These are phyloP conservation scores for Eriocheir sinensis DNA, from an alignment of 1,140 invertebrate genomes.

Conservation along the genomic window DNA sequence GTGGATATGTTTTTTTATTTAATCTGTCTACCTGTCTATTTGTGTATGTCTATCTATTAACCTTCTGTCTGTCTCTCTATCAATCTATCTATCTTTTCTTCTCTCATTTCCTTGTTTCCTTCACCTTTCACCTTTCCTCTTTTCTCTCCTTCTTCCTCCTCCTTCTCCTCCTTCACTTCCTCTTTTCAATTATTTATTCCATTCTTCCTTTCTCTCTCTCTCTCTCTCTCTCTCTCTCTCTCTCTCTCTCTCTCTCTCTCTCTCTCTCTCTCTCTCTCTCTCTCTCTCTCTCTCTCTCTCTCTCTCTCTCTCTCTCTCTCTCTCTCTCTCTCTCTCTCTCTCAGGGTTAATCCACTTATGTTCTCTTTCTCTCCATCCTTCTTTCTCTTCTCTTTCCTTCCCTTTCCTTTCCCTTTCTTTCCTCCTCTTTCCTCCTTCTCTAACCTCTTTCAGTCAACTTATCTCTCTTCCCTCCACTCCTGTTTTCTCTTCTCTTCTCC, in stretches of 20 bases:
- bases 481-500: no score
- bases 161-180: neutral
- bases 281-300: slow-evolving; percentile 14
- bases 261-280: slow-evolving; percentile 13
- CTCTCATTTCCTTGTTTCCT: no score
- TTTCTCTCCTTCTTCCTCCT: slow-evolving; percentile 15
- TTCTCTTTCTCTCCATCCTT: neutral
- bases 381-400: neutral
- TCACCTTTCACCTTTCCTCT: no score
- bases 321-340: slow-evolving; percentile 32
- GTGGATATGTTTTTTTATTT: no score
- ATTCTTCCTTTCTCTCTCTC: neutral
- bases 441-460: no score
- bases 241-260: neutral
- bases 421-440: no score
- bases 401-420: neutral
- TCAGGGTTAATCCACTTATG: neutral
- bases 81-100: no score
- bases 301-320: slow-evolving; percentile 34
- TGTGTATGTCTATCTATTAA: no score
- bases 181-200: neutral
- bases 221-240: neutral
- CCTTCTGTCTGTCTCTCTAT: no score
- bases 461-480: no score
- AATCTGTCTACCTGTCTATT: no score